A percentile compares a stretch with the other conserved stretches of the same genome.
Conservation (phyloP, 2,888 invertebrate species). For the Himalopsyche anomala region DNA sequence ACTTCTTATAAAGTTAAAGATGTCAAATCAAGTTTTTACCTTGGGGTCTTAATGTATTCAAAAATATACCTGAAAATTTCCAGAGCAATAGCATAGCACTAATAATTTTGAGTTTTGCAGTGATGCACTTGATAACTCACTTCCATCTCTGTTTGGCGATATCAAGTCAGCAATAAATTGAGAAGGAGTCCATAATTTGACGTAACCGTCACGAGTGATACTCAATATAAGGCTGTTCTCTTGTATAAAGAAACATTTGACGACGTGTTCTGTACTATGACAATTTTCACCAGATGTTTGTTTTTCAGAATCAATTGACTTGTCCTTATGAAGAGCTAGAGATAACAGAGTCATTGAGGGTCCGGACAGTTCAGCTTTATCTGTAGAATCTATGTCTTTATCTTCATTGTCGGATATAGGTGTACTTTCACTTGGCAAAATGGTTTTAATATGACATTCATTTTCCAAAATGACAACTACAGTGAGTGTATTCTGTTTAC, state of each 20-base stretch:
- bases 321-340: not conserved
- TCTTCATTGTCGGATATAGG: not conserved
- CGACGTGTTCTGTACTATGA: slow-evolving; percentile 53
- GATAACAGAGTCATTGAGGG: too few species aligned
- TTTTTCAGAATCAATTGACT: slow-evolving; percentile 60
- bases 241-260: slow-evolving; percentile 71
- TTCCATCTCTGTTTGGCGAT: slow-evolving; percentile 69
- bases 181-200: slow-evolving; percentile 73
- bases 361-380: not conserved
- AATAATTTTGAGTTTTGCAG: slow-evolving; percentile 70
- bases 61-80: slow-evolving; percentile 71
- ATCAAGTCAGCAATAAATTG: slow-evolving; percentile 69
- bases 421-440: not conserved
- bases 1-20: not conserved
- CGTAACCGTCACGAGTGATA: slow-evolving; percentile 72
- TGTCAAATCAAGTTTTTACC: not conserved
- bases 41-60: not conserved
- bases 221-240: slow-evolving; percentile 71
- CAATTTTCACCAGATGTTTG: not conserved
- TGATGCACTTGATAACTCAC: slow-evolving; percentile 70
- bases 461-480: slow-evolving; percentile 65
- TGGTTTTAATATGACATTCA: not conserved
- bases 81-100: slow-evolving; percentile 72
- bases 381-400: not conserved
- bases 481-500: slow-evolving; percentile 72